Base-by-base conservation (phyloP, 2,888 invertebrate species). In the Bellardia bayeri region DNA sequence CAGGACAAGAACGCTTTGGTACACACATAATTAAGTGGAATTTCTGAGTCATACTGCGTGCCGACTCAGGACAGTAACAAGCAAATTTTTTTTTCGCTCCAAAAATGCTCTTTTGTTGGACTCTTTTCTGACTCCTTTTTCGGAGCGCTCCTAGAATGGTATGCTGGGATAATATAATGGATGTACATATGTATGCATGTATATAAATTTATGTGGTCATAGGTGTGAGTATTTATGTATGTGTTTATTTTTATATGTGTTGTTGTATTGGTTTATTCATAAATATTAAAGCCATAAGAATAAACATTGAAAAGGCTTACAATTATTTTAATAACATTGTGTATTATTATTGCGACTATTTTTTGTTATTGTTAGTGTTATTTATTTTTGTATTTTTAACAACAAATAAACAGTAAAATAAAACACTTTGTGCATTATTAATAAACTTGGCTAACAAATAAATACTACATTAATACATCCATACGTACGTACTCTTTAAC, bases 241-340 rank as follows among this genome's bases (percentile, higher is more conserved):
- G 33, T 63, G 37, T 78, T 5, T 13, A 6, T 33, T 33, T 33
- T 1, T 33, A 5, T 33, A 33, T 33, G 33, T 33, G 33, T 14
- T 33, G 33, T 14, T 61, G 14, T 37, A 14, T 51, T 51, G 51
- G 51, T 51, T 51, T 51, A 11, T 64, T 61, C 68, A 69, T 69
- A 79, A 69, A 69, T 80, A 71, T 71, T 63, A 64, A 80, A 64
- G 45, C 71, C 71, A 71, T 71, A 63, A 80, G 63, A 71, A 80
- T 71, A 80, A 80, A 80, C 71, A 69, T 45, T 69, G 68, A 30
- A 58, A 68, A 79, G 61, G 49, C 69, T 79, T 61, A 68, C 68
- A 80, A 71, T 71, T 71, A 80, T 61, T 71, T 79, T 71, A 80
- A 80, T 71, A 71, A 71, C 51, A 80, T 79, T 69, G 64, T 40